These are phyloP conservation scores for Clarias gariepinus DNA, from an alignment of 2,113 vertebrate species.

Conservation along the genomic window DNA sequence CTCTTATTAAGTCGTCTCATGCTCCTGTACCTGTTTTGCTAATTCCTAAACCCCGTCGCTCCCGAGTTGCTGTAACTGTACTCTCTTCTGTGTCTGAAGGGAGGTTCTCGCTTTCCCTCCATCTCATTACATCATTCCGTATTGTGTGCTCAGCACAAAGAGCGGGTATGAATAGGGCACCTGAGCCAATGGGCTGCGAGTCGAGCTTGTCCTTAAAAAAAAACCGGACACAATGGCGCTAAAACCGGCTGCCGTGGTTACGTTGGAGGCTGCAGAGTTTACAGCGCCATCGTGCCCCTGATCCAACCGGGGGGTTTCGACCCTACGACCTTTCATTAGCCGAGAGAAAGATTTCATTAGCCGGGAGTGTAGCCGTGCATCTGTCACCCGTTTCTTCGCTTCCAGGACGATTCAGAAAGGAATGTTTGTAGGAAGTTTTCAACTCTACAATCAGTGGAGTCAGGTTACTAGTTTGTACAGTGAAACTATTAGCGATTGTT, in stretches of 20 bases:
- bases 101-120: conserved; percentile 35
- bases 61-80: conserved; percentile 36
- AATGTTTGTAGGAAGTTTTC: conserved; percentile 8
- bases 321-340: conserved; percentile 35
- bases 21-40: background rate
- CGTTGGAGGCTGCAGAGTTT: conserved; percentile 54
- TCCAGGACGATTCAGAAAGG: conserved; percentile 23
- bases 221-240: conserved; percentile 64
- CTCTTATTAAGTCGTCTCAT: background rate
- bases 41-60: background rate
- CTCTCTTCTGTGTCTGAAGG: conserved; percentile 44
- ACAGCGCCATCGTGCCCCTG: conserved; percentile 31
- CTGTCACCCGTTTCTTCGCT: background rate
- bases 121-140: conserved; percentile 52
- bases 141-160: conserved; percentile 64
- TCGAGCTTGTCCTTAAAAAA: conserved; percentile 61
- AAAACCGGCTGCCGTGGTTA: conserved; percentile 53
- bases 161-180: conserved; percentile 52
- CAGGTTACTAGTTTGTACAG: background rate
- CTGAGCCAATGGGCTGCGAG: conserved; percentile 55
- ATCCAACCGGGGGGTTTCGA: conserved; percentile 43
- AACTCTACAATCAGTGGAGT: background rate
- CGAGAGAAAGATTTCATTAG: background rate
- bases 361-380: background rate
- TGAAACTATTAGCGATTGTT: background rate